Base-by-base conservation (phyloP, 92 coral and sea anemone species). In the Phenganax stokvisi region DNA sequence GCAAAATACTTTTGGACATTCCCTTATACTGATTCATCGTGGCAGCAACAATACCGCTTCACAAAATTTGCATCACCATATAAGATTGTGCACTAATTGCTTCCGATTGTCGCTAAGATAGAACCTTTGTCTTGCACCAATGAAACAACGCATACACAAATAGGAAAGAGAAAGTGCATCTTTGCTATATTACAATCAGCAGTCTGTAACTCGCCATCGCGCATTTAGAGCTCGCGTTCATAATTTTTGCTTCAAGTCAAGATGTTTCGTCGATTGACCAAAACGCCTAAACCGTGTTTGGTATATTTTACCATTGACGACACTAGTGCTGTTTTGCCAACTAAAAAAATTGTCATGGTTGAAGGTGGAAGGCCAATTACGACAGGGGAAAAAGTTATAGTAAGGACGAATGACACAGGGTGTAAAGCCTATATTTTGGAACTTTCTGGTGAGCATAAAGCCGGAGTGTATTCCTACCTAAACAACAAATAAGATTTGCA, bases 261-360 rank as follows among this genome's bases (percentile, higher is more conserved):
- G 51, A 69, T 69, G 74, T 69, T 69, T 30, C 74, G 53, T 51
- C 37, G 55, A 51, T 69, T 69, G 74, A 69, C 74, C 12, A 69
- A 69, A 11, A 69, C 55, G 20, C 74, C 52, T 69, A 69, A 69
- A 30, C 74, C 9, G 53, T 69, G 52, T 51, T 30, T 30, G 55
- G 74, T 69, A 29, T 69, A 51, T 69, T 69, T 69, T 69, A 69
- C 52, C 55, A 69, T 31, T 51, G 55, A 69, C 52, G 55, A 69
- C 28, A 61, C 67, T 12, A 61, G 25, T 12, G 67, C 67, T 6
- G 67, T 61, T 61, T 7, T 61, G 67, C 67, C 67, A 61, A 61
- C 67, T 61, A 61, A 61, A 28, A 61, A 61, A 61, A 61, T 61
- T 61, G 13, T 17, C 1, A 61, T 61, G 67, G 67, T 61, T 25